Base-by-base conservation (phyloP, 1,140 invertebrate genomes). In the Carcinoscorpius rotundicauda region DNA sequence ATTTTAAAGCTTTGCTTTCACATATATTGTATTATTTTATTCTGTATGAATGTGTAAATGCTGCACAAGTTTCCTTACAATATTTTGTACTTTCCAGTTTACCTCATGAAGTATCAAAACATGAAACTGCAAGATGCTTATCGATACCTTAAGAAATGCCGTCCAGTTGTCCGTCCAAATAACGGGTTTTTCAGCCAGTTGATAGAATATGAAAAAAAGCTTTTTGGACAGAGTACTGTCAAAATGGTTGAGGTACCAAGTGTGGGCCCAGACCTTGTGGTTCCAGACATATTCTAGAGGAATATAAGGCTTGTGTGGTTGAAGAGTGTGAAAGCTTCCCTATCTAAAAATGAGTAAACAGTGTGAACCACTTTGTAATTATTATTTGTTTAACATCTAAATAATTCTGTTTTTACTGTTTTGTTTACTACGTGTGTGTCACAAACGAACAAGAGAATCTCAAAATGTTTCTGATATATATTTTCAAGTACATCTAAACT, bases 161-260 rank as follows among this genome's bases (percentile, higher is more conserved):
- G 92, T 66, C 84, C 87, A 2, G 86, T 89, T 74, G 86, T 94
- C 62, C 83, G 86, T 71, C 93, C 93, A 0, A 96, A 96, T 74
- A 83, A 85, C 4, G 89, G 90, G 5, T 96, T 96, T 79, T 93
- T 93, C 81, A 81, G 83, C 62, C 92, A 96, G 74, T 80, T 96
- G 51, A 79, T 84, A 6, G 81, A 83, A 79, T 95, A 68, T 71
- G 93, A 96, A 76, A 78, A n/a, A n/a, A 77, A 81, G 51, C 72
- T 89, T 2, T 81, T 82, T 53, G 82, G 83, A n/a, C 77, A 77
- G 53, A 77, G 80, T 10, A 83, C 85, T 0, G 85, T 89, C 0
- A 78, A 81, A 70, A 87, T 88, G 82, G 81, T 88, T 11, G 58
- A 49, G 48, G 58, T 70, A 10, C 58, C 11, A 29, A 63, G 60